Evolutionary conservation across 2,797 vertebrate species (phyloP).

Genomic region (Trachops cirrhosus): DNA sequence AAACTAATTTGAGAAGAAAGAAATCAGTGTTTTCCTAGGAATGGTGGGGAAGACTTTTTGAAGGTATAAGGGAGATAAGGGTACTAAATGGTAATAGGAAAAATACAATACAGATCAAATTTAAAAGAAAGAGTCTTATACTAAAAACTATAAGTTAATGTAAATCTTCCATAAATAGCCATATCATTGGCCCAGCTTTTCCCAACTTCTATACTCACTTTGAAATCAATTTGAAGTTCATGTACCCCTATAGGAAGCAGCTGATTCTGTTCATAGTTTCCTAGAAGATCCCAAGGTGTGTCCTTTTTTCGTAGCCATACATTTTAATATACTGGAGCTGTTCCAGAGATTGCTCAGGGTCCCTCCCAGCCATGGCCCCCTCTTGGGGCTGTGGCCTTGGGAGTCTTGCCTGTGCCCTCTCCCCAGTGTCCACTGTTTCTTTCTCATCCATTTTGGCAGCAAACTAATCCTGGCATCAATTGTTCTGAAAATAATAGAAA

Average conservation of each 20-base stretch:
- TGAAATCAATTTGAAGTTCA: neutral
- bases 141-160: neutral
- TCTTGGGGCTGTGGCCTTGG: neutral
- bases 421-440: neutral
- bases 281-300: neutral
- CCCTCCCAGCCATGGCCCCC: too few species aligned
- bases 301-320: neutral
- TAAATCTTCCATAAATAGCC: neutral
- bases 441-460: neutral
- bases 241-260: neutral
- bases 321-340: neutral
- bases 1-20: neutral
- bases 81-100: neutral
- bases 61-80: neutral
- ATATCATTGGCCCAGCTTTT: neutral
- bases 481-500: neutral
- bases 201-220: neutral
- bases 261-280: neutral
- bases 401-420: neutral
- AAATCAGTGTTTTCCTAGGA: neutral
- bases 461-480: neutral
- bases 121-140: neutral
- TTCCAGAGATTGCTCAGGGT: rapidly evolving
- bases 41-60: neutral
- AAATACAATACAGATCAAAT: neutral